phyloP scores from a whole-genome alignment of 1,140 invertebrate genomes.

The Drosophila quadrilineata region DNA sequence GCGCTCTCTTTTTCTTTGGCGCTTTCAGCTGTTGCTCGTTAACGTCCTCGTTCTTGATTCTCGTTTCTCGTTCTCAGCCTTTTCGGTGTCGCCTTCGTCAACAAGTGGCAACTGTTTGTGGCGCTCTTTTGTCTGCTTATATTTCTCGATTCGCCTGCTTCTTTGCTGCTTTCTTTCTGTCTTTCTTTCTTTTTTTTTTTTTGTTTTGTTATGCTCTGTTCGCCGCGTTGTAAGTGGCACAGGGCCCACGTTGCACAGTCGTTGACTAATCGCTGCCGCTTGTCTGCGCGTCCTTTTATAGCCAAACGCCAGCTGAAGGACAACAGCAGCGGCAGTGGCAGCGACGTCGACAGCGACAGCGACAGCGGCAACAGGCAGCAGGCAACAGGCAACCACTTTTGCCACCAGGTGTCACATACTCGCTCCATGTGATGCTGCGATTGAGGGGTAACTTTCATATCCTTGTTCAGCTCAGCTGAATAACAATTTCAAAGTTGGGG shows the following conservation, averaged over 20 bases:
- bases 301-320: conserved; percentile 27
- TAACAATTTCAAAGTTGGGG: too few species aligned
- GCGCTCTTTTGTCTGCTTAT: too few species aligned
- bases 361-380: conserved; percentile 25
- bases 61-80: neutral
- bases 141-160: too few species aligned
- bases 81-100: conserved; percentile 31
- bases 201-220: conserved; percentile 7
- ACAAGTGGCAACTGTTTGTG: conserved; percentile 73
- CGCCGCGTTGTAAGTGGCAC: conserved; percentile 11
- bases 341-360: conserved; percentile 5
- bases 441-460: too few species aligned
- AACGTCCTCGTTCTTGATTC: conserved; percentile 4
- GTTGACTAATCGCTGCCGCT: conserved; percentile 42
- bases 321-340: neutral
- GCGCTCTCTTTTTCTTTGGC: neutral
- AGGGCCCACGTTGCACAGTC: conserved; percentile 42
- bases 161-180: neutral
- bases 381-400: conserved; percentile 20
- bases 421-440: too few species aligned
- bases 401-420: conserved; percentile 10
- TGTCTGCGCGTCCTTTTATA: conserved; percentile 37
- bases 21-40: neutral
- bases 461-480: too few species aligned
- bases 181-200: neutral